phyloP scores from a whole-genome alignment of 64 coral and sea anemone species.

The Platygyra sinensis region DNA sequence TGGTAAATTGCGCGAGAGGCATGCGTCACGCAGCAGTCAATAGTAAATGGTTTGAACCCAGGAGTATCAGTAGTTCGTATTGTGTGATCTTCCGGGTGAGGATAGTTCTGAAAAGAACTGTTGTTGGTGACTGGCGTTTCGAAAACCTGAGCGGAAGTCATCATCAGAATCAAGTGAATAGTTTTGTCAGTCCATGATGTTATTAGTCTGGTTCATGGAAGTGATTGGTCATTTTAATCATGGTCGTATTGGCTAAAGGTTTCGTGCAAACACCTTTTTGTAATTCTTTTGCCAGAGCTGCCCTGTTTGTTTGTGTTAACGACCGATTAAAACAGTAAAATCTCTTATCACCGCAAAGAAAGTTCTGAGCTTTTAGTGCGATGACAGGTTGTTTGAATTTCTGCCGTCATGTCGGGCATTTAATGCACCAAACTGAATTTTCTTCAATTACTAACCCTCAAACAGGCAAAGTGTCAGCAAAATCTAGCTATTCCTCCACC shows the following conservation, averaged over 20 bases:
- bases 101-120: too few species aligned
- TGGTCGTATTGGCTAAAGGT: slow-evolving; percentile 1
- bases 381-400: too few species aligned
- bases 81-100: too few species aligned
- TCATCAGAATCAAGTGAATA: too few species aligned
- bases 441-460: too few species aligned
- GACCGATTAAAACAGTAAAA: neutral
- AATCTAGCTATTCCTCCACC: too few species aligned
- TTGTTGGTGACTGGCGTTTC: slow-evolving; percentile 39
- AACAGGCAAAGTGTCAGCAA: too few species aligned
- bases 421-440: too few species aligned
- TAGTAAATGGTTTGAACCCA: neutral
- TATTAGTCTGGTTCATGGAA: slow-evolving; percentile 12
- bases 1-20: slow-evolving; percentile 54
- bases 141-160: neutral
- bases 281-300: slow-evolving; percentile 29
- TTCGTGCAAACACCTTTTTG: slow-evolving; percentile 31
- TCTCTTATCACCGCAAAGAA: too few species aligned
- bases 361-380: too few species aligned
- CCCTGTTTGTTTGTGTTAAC: slow-evolving; percentile 44
- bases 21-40: slow-evolving; percentile 42
- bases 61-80: too few species aligned
- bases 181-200: neutral
- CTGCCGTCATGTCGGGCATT: too few species aligned
- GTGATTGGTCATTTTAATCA: slow-evolving; percentile 23